Percentiles rank a stretch among this genome's conserved stretches.
Evolutionary conservation across 2,888 invertebrate genomes (phyloP).

Genomic region (Drosophila yooni): DNA sequence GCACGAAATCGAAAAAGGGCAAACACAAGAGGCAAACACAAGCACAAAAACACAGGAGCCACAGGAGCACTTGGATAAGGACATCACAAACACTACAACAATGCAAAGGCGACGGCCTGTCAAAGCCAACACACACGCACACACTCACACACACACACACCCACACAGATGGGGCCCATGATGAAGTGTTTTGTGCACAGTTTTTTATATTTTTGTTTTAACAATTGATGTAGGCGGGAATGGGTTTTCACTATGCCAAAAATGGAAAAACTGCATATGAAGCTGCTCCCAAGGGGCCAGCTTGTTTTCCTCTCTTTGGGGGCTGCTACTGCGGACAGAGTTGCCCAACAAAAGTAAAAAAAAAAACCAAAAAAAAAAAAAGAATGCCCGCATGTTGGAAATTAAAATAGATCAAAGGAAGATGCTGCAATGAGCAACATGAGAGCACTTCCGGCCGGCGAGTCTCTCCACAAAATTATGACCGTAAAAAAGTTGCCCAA

Average conservation of each 20-base stretch:
- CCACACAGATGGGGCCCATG: slow-evolving; percentile 41
- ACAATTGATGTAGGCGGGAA: slow-evolving; percentile 45
- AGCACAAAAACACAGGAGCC: slow-evolving; percentile 42
- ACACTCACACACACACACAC: slow-evolving; percentile 23
- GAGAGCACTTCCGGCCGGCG: slow-evolving; percentile 70
- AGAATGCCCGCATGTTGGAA: slow-evolving; percentile 54
- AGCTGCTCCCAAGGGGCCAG: slow-evolving; percentile 9
- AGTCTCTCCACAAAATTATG: slow-evolving; percentile 66
- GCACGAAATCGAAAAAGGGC: slow-evolving; percentile 68
- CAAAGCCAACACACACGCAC: slow-evolving; percentile 57
- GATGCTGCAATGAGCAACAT: slow-evolving; percentile 59
- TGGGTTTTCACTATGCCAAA: slow-evolving; percentile 52
- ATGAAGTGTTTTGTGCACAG: slow-evolving; percentile 74
- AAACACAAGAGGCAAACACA: slow-evolving; percentile 10
- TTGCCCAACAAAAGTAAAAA: slow-evolving; percentile 7
- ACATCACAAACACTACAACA: slow-evolving; percentile 55
- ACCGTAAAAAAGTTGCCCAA: slow-evolving; percentile 49
- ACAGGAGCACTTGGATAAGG: slow-evolving; percentile 61
- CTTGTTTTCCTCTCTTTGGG: slow-evolving; percentile 3
- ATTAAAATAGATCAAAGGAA: slow-evolving; percentile 81
- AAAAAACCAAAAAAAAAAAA: slow-evolving; percentile 36
- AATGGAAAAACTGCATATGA: slow-evolving; percentile 48
- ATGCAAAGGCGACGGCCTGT: slow-evolving; percentile 67
- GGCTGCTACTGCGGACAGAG: slow-evolving; percentile 26
- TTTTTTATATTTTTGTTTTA: slow-evolving; percentile 43